Conservation (phyloP, 53 echinoderm and acorn worm species). For the Patiria pectinifera region DNA sequence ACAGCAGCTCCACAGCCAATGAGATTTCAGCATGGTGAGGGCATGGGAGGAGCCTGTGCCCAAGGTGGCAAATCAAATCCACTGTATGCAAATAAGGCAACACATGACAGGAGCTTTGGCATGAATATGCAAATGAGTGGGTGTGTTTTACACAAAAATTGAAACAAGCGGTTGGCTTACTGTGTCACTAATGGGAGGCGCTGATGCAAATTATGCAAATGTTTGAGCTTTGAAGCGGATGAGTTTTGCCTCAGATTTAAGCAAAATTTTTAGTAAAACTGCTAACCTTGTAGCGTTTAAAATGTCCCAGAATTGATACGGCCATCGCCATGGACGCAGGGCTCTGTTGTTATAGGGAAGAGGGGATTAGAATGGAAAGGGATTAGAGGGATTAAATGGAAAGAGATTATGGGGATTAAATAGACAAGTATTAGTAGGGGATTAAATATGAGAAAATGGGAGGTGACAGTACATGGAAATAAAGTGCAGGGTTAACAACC, state of each 20-base stretch:
- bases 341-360: conserved; percentile 13
- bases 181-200: neutral
- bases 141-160: neutral
- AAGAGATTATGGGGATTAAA: too few species aligned
- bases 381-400: neutral
- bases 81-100: neutral
- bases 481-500: too few species aligned
- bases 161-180: neutral
- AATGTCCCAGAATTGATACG: conserved; percentile 58
- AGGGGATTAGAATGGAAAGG: conserved; percentile 24
- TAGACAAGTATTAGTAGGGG: too few species aligned
- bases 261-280: neutral
- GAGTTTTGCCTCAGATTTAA: neutral
- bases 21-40: neutral
- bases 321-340: conserved; percentile 47
- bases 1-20: conserved; percentile 19
- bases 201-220: conserved; percentile 43
- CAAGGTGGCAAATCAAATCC: neutral
- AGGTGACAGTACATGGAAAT: too few species aligned
- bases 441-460: too few species aligned
- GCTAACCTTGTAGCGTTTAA: conserved; percentile 62
- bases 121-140: neutral
- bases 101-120: neutral
- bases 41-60: neutral
- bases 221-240: neutral